A percentile compares a stretch with the other conserved stretches of the same genome.
These are phyloP conservation scores for Isichthys henryi DNA, from an alignment of 2,113 vertebrate species.

Conservation along the genomic window DNA sequence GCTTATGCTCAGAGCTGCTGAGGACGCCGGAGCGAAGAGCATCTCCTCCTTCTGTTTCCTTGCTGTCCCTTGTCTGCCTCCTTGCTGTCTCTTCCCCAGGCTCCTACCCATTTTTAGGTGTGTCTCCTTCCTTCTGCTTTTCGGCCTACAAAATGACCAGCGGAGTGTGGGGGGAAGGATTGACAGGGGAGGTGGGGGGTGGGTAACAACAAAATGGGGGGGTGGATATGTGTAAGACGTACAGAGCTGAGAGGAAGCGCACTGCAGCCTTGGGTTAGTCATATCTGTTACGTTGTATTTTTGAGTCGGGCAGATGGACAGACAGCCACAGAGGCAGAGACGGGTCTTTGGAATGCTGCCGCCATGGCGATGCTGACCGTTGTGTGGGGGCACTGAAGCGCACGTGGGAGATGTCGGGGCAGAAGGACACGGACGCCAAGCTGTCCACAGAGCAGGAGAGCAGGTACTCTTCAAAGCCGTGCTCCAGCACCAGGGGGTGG, in stretches of 20 bases:
- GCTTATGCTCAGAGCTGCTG: constrained; percentile 21
- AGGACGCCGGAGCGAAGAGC: constrained; percentile 22
- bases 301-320: neutral
- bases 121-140: constrained; percentile 43
- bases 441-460: constrained; percentile 60
- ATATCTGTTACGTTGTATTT: neutral
- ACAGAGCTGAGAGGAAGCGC: neutral
- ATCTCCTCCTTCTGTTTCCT: constrained; percentile 26
- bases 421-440: constrained; percentile 58
- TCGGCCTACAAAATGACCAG: constrained; percentile 41
- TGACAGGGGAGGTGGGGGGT: no score
- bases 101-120: constrained; percentile 40
- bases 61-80: neutral
- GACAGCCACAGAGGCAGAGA: neutral
- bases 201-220: neutral
- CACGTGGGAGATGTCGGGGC: constrained; percentile 60
- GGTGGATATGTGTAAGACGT: neutral
- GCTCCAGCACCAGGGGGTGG: constrained; percentile 61
- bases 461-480: constrained; percentile 68
- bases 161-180: neutral
- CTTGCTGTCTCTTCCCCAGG: neutral
- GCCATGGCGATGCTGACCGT: constrained; percentile 45
- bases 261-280: neutral
- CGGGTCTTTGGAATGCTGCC: neutral
- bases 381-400: constrained; percentile 56